Evolutionary conservation across 1,140 invertebrate species (phyloP).

Genomic region (Neodiprion fabricii): DNA sequence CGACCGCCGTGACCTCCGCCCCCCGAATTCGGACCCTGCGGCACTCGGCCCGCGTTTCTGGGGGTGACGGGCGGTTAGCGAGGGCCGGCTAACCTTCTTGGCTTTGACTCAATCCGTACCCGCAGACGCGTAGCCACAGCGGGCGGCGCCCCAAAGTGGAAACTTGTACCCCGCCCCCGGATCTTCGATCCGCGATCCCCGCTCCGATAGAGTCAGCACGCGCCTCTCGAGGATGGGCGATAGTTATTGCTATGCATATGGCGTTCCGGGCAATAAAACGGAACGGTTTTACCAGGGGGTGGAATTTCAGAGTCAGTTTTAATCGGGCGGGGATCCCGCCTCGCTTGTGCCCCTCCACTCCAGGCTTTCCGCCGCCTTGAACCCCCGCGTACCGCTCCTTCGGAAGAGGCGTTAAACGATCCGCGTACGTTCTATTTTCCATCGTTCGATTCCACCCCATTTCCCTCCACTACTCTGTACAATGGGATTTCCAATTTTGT

Average conservation of each 20-base stretch:
- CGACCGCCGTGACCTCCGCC: not conserved
- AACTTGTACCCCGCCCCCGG: not conserved
- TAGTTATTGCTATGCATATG: conserved; percentile 58
- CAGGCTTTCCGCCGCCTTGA: conserved; percentile 8
- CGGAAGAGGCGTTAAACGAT: not conserved
- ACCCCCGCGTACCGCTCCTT: not conserved
- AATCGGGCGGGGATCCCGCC: conserved; percentile 34
- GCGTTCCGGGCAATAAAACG: conserved; percentile 52
- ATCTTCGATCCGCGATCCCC: not conserved
- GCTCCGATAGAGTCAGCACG: conserved; percentile 17
- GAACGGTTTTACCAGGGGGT: conserved; percentile 41
- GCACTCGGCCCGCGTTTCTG: too few species aligned
- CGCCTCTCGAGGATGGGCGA: conserved; percentile 32
- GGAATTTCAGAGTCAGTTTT: conserved; percentile 52
- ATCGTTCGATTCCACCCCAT: conserved; percentile 27
- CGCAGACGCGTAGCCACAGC: too few species aligned
- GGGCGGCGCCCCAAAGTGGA: too few species aligned
- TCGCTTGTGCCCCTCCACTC: not conserved
- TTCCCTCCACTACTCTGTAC: conserved; percentile 27
- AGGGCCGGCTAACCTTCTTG: too few species aligned
- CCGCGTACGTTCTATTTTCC: conserved; percentile 14
- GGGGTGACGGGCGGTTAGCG: too few species aligned
- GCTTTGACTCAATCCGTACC: too few species aligned
- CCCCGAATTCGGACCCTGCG: too few species aligned
- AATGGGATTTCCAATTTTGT: too few species aligned